Base-by-base conservation (phyloP, 2,113 vertebrate species). In the Galemys pyrenaicus region DNA sequence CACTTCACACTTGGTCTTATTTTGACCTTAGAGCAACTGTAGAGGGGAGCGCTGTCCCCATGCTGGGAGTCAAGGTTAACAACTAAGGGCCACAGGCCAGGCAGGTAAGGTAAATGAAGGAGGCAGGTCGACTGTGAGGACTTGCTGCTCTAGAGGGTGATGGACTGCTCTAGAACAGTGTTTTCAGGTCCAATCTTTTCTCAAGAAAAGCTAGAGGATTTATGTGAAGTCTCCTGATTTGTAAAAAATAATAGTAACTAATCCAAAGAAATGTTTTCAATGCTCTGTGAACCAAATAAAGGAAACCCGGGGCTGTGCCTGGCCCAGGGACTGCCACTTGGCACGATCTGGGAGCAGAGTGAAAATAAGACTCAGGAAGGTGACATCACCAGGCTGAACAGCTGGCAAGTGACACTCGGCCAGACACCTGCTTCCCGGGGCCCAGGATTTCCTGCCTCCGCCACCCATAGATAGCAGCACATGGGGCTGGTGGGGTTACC, bases 251-350 rank as follows among this genome's bases (percentile, higher is more conserved):
- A 6, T 56, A 5, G 15, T 75, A 75, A 81, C 30, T 96, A 70
- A 71, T 90, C n/a, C 49, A 84, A 78, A 78, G 15, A 86, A 64
- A 30, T 64, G 17, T 82, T 94, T 87, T 67, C 24, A 70, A 32
- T 20, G 68, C 35, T 22, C 7, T 51, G 19, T 65, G 37, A n/a
- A 60, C 15, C 24, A 51, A 62, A 84, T 26, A 62, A 90, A 81
- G 54, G 19, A 94, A 88, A 71, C 54, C 32, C 28, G 65, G 30
- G 44, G 35, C 39, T 88, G 51, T 77, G 70, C 1, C 6, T 87
- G 74, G n/a, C 39, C 37, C 87, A 78, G 26, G 32, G 22, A n/a
- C n/a, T 82, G 32, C 67, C 28, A 37, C 24, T 79, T 74, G 60
- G 41, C 26, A 74, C 1, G 2, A 2, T 81, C 54, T 49, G 32